A percentile compares a stretch with the other conserved stretches of the same genome.
Evolutionary conservation across 2,113 vertebrate genomes (phyloP).

Genomic region (Thalassarche chlororhynchos): DNA sequence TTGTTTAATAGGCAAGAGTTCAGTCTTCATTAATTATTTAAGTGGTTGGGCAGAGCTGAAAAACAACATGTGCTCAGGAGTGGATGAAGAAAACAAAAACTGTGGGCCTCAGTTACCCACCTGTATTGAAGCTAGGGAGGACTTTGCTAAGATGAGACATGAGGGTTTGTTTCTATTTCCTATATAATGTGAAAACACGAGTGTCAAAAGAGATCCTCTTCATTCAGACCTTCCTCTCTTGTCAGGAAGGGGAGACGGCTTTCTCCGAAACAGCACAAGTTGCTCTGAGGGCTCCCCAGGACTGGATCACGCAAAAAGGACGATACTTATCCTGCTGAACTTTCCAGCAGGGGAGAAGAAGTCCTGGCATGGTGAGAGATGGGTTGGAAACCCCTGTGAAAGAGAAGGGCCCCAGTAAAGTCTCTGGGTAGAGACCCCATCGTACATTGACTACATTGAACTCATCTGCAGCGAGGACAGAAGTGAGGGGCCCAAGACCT

Average conservation of each 20-base stretch:
- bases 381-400: not conserved
- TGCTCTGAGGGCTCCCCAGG: not conserved
- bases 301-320: not conserved
- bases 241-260: rapidly evolving
- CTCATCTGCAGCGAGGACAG: not conserved
- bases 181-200: not conserved
- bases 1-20: conserved; percentile 23
- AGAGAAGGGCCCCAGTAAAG: not conserved
- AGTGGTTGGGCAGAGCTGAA: not conserved
- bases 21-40: not conserved
- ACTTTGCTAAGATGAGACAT: not conserved
- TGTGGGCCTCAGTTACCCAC: not conserved
- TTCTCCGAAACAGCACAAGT: not conserved
- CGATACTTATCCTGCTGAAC: not conserved
- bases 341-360: not conserved
- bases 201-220: not conserved
- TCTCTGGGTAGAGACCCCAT: not conserved
- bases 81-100: not conserved
- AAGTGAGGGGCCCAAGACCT: not conserved
- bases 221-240: not conserved
- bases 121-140: not conserved
- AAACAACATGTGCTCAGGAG: not conserved
- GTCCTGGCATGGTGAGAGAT: not conserved
- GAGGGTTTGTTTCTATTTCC: not conserved
- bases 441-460: not conserved